A percentile compares a stretch with the other conserved stretches of the same genome.
Conservation (phyloP, 1,140 invertebrate genomes). For the Drosophila nannoptera region DNA sequence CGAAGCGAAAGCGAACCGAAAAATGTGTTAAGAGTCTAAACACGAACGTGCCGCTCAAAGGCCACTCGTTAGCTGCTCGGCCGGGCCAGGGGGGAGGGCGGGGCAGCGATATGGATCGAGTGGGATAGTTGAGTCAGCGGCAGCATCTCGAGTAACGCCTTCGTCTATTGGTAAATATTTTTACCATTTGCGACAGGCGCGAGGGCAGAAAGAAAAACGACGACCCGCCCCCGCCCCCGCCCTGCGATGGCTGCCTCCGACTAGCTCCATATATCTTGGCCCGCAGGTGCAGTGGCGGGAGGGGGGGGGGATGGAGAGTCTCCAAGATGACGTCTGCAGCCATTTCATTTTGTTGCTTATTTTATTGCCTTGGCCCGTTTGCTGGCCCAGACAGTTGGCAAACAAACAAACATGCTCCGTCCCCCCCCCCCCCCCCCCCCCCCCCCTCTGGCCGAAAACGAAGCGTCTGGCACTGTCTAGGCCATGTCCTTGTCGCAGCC, state of each 20-base stretch:
- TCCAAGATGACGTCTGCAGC: constrained; percentile 58
- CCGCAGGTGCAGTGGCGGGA: constrained; percentile 43
- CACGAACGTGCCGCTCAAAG: constrained; percentile 74
- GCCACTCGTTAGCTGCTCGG: constrained; percentile 63
- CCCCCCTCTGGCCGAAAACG: not conserved
- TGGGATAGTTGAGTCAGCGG: constrained; percentile 38
- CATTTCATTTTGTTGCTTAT: constrained; percentile 71
- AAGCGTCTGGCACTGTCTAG: constrained; percentile 27
- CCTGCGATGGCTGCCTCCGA: constrained; percentile 10
- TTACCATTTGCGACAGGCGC: constrained; percentile 60
- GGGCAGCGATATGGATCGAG: constrained; percentile 21
- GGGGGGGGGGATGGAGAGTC: constrained; percentile 9
- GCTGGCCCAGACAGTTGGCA: constrained; percentile 64
- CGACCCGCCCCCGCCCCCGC: constrained; percentile 1
- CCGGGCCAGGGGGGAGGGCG: not conserved
- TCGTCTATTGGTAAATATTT: constrained; percentile 69
- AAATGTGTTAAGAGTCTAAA: constrained; percentile 77
- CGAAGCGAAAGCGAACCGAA: constrained; percentile 48
- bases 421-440: not conserved
- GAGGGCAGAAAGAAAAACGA: constrained; percentile 22
- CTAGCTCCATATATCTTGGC: constrained; percentile 39
- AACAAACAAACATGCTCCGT: constrained; percentile 45
- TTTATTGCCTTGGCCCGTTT: constrained; percentile 63
- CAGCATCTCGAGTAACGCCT: constrained; percentile 37
- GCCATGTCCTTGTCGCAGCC: constrained; percentile 37